phyloP scores from a whole-genome alignment of 2,888 invertebrate genomes.

The Ptilodon capucinus region DNA sequence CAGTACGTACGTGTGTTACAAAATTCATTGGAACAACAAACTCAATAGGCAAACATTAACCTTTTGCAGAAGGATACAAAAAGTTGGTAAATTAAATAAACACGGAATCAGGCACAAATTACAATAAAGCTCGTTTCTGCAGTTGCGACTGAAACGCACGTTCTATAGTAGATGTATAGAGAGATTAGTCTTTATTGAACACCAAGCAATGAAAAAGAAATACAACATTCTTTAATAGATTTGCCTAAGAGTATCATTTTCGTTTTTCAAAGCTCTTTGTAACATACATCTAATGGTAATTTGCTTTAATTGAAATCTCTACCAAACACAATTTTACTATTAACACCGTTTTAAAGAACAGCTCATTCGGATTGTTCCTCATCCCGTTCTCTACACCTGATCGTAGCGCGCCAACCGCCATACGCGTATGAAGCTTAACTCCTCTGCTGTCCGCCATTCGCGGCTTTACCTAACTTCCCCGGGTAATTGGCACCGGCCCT shows the following conservation, averaged over 20 bases:
- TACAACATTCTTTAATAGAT: no score
- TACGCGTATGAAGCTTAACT: background rate
- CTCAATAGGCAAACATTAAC: slow-evolving; percentile 18
- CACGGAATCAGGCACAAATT: slow-evolving; percentile 13
- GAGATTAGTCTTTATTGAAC: no score
- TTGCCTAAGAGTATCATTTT: no score
- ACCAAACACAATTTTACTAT: no score
- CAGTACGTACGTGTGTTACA: background rate
- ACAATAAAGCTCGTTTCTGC: slow-evolving; percentile 7
- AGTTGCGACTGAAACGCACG: background rate
- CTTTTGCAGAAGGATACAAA: slow-evolving; percentile 13
- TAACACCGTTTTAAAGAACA: no score
- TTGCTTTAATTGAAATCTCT: no score
- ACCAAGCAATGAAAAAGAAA: no score
- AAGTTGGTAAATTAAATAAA: slow-evolving; percentile 29
- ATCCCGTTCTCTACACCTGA: background rate
- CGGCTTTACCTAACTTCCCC: slow-evolving; percentile 28
- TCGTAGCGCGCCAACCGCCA: background rate
- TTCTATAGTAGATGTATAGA: no score
- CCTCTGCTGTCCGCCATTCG: slow-evolving; percentile 11
- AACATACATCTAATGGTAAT: no score
- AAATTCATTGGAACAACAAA: background rate
- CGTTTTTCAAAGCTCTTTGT: no score
- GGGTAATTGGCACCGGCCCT: slow-evolving; percentile 19
- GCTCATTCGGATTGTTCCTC: no score